Evolutionary conservation across 2,113 vertebrate species (phyloP).

Genomic region (Brienomyrus longianalis): DNA sequence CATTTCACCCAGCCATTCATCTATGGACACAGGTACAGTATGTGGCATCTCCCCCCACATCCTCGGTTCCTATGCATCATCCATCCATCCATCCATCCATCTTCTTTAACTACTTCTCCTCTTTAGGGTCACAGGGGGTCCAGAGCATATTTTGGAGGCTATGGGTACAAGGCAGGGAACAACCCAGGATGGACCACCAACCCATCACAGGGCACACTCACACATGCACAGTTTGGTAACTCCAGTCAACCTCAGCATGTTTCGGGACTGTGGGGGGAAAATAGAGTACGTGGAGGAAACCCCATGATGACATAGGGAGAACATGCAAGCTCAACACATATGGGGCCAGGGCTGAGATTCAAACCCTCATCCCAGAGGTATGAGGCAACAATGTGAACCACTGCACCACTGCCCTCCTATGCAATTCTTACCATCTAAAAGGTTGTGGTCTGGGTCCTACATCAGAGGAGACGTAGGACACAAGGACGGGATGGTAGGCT

Average conservation of each 20-base stretch:
- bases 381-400: background rate
- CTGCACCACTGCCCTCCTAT: background rate
- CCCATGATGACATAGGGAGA: background rate
- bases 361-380: background rate
- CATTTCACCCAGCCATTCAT: background rate
- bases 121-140: background rate
- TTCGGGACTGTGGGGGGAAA: background rate
- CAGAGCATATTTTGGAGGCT: background rate
- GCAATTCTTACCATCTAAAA: background rate
- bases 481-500: background rate
- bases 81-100: background rate
- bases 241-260: background rate
- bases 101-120: background rate
- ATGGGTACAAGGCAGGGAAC: background rate
- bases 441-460: background rate
- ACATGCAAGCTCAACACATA: background rate
- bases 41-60: background rate
- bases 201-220: background rate
- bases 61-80: background rate
- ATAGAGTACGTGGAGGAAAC: background rate
- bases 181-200: background rate
- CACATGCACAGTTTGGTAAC: background rate
- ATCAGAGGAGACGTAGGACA: background rate
- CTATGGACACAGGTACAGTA: background rate
- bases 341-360: background rate